Evolutionary conservation across 2,888 invertebrate species (phyloP).

Genomic region (Stenurella melanura): DNA sequence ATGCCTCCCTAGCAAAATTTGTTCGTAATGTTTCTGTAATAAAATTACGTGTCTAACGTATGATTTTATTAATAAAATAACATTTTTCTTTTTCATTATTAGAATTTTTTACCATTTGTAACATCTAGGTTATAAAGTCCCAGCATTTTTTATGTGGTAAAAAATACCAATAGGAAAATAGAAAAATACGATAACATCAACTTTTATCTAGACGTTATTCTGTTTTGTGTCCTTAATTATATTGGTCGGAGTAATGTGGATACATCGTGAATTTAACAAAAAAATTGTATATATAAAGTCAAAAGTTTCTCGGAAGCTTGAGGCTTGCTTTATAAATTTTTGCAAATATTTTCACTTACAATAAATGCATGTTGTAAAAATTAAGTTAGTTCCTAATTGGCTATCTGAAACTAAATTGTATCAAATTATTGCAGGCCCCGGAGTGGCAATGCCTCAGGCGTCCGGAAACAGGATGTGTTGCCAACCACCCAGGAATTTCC

Average conservation of each 20-base stretch:
- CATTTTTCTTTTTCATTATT: too few species aligned
- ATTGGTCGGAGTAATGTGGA: background rate
- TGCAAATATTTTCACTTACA: constrained; percentile 24
- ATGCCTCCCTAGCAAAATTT: too few species aligned
- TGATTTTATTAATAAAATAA: too few species aligned
- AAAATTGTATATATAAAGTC: constrained; percentile 45
- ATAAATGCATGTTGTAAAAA: constrained; percentile 32
- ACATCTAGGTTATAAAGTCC: too few species aligned
- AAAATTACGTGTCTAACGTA: too few species aligned
- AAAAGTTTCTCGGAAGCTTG: constrained; percentile 54
- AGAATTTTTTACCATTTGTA: too few species aligned
- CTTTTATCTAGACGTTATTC: too few species aligned
- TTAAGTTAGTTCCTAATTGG: constrained; percentile 49
- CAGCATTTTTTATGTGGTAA: too few species aligned
- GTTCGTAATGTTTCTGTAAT: too few species aligned
- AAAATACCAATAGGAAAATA: too few species aligned
- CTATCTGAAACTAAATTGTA: constrained; percentile 57
- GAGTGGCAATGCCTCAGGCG: constrained; percentile 67
- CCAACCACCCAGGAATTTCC: constrained; percentile 64
- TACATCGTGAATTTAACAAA: background rate
- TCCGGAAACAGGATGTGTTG: constrained; percentile 67
- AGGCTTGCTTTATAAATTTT: constrained; percentile 49
- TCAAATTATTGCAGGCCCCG: constrained; percentile 69
- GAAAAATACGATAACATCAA: too few species aligned
- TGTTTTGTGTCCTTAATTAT: too few species aligned